Evolutionary conservation across 2,797 vertebrate genomes (phyloP).

Genomic region (Sebastes umbrosus): DNA sequence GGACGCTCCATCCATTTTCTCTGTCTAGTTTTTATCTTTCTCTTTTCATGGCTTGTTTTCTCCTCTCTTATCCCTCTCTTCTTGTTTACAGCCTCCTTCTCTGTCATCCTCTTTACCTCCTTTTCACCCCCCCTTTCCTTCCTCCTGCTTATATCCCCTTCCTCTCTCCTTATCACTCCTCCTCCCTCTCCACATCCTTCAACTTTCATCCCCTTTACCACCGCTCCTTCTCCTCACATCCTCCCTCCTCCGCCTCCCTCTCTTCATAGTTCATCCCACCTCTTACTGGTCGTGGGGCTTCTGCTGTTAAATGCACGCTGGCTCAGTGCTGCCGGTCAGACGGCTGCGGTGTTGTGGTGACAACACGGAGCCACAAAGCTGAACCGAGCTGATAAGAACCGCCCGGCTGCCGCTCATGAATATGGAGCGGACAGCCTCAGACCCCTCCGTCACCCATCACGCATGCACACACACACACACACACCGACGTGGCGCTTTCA

Average conservation of each 20-base stretch:
- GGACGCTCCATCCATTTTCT: conserved; percentile 12
- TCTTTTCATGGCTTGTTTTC: neutral
- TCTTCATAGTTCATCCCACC: conserved; percentile 15
- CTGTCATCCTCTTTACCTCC: neutral
- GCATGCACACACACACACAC: neutral
- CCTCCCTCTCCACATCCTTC: neutral
- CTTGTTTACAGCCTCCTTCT: neutral
- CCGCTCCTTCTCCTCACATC: neutral
- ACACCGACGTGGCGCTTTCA: neutral
- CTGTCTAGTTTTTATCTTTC: conserved; percentile 1
- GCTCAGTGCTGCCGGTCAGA: conserved; percentile 27
- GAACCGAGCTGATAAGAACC: conserved; percentile 62
- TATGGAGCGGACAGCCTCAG: conserved; percentile 36
- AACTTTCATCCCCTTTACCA: neutral
- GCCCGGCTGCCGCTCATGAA: conserved; percentile 47
- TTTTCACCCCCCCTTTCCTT: neutral
- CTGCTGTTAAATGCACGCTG: conserved; percentile 35
- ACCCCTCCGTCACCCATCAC: conserved; percentile 3
- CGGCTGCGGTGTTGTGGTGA: conserved; percentile 19
- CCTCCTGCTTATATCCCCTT: neutral
- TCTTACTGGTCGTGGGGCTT: conserved; percentile 13
- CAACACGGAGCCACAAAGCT: conserved; percentile 46
- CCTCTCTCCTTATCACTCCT: neutral
- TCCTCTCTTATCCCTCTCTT: neutral
- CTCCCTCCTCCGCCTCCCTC: neutral